phyloP scores from a whole-genome alignment of 2,113 vertebrate species.

The Deroptyus accipitrinus region DNA sequence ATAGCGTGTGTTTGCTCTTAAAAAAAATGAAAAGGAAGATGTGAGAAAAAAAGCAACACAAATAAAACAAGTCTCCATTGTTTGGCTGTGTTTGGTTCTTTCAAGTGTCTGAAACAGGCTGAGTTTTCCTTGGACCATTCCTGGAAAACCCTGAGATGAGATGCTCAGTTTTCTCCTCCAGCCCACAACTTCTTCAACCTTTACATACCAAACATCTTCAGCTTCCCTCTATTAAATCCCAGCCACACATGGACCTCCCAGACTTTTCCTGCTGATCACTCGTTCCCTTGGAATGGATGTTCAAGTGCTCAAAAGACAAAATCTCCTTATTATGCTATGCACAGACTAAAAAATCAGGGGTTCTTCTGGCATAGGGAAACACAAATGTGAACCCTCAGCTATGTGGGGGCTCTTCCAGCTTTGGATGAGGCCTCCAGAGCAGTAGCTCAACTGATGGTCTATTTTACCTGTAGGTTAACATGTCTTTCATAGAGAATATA shows the following conservation, averaged over 20 bases:
- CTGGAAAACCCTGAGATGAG: background rate
- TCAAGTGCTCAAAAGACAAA: background rate
- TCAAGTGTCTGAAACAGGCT: background rate
- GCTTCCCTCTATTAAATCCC: background rate
- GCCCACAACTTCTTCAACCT: background rate
- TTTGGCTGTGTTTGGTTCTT: background rate
- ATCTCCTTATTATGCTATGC: rapidly evolving
- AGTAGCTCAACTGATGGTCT: background rate
- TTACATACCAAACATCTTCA: background rate
- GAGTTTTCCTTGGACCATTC: background rate
- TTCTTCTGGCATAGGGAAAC: rapidly evolving
- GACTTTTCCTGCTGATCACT: background rate
- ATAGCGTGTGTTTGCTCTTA: background rate
- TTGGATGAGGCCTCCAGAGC: background rate
- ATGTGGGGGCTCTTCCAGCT: background rate
- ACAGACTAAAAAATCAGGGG: background rate
- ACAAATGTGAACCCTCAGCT: background rate
- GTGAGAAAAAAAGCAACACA: background rate
- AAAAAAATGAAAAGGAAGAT: background rate
- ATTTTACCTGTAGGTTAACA: background rate
- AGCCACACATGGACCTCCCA: background rate
- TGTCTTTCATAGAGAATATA: background rate
- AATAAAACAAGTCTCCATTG: background rate
- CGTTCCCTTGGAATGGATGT: background rate
- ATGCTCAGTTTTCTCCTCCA: background rate